phyloP scores from a whole-genome alignment of 1,140 invertebrate species.

The Lucilia sericata region DNA sequence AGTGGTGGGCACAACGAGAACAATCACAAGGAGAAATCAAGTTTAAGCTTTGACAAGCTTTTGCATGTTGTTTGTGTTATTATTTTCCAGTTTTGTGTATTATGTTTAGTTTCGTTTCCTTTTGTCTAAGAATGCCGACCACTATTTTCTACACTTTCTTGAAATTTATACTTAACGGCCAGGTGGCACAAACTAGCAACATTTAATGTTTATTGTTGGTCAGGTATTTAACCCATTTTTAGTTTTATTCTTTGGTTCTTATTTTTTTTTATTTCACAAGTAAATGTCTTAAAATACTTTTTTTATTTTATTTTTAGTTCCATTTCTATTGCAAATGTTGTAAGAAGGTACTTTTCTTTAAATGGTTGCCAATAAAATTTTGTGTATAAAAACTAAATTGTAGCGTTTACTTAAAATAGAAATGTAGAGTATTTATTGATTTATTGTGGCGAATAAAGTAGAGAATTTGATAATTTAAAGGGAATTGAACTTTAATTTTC shows the following conservation, averaged over 20 bases:
- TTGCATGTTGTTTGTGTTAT: no score
- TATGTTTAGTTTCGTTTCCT: no score
- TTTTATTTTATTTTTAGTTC: not conserved
- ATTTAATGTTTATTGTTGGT: conserved; percentile 1
- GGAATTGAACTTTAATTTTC: no score
- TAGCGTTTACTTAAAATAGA: not conserved
- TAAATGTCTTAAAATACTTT: not conserved
- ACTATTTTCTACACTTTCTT: no score
- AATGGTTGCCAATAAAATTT: conserved; percentile 3
- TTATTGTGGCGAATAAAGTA: not conserved
- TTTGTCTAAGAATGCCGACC: no score
- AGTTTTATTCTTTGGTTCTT: not conserved
- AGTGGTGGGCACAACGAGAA: no score
- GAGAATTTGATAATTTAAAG: no score
- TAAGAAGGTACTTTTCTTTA: not conserved
- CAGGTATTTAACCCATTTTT: conserved; percentile 4
- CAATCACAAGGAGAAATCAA: no score
- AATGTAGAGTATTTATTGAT: conserved; percentile 11
- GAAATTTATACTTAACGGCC: not conserved
- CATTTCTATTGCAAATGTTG: not conserved
- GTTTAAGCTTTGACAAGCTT: no score
- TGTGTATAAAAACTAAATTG: not conserved
- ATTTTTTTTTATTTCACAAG: not conserved
- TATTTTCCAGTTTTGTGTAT: no score
- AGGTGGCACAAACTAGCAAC: not conserved